phyloP scores from a whole-genome alignment of 2,797 vertebrate species.

The Meriones psammophilus region DNA sequence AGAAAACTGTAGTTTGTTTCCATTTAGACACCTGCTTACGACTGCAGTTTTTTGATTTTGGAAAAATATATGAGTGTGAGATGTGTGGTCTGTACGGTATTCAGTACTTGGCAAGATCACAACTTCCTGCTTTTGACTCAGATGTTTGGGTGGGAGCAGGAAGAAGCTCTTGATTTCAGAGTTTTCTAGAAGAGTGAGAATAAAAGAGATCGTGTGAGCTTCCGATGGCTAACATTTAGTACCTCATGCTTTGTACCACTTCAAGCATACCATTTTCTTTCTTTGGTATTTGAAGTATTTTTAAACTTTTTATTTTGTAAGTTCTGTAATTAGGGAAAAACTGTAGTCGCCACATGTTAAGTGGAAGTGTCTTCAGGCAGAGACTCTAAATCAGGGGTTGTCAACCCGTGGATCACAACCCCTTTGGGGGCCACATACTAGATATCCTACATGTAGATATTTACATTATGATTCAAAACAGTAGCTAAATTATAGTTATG shows the following conservation, averaged over 20 bases:
- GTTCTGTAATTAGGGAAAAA: neutral
- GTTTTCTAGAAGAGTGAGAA: neutral
- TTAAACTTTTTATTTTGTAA: neutral
- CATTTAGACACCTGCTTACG: conserved; percentile 64
- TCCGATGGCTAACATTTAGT: conserved; percentile 20
- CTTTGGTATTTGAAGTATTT: neutral
- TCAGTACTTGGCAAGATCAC: conserved; percentile 37
- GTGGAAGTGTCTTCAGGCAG: conserved; percentile 53
- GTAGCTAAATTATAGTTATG: neutral
- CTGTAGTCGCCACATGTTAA: neutral
- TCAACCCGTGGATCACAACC: too few species aligned
- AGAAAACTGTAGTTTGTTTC: conserved; percentile 53
- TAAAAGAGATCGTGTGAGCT: conserved; percentile 33
- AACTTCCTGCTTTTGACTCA: neutral
- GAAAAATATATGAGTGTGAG: conserved; percentile 42
- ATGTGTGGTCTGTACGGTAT: conserved; percentile 40
- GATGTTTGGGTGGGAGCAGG: neutral
- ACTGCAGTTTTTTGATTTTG: conserved; percentile 39
- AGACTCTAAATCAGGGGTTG: neutral
- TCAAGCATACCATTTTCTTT: neutral
- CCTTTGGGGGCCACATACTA: neutral
- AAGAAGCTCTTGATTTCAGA: conserved; percentile 19
- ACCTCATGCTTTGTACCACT: neutral
- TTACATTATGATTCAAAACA: neutral
- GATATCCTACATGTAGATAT: neutral